Conservation (phyloP, 2,797 vertebrate species). For the Basileuterus tristriatus region DNA sequence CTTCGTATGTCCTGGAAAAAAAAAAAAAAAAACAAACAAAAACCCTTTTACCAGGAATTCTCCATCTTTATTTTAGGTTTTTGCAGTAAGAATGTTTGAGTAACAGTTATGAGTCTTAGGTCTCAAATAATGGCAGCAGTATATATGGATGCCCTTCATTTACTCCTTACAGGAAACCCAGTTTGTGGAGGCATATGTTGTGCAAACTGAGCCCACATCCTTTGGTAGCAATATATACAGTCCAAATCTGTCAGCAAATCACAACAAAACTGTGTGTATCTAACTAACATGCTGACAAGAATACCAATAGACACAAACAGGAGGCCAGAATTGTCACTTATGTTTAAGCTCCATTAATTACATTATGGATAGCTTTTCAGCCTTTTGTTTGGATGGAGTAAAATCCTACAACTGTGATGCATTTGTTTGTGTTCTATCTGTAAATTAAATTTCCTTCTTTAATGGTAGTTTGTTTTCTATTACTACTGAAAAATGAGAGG, state of each 20-base stretch:
- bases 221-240: slow-evolving; percentile 15
- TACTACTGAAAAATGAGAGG: not conserved
- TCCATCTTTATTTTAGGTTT: not conserved
- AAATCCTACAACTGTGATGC: not conserved
- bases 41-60: not conserved
- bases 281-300: slow-evolving; percentile 9
- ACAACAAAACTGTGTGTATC: slow-evolving; percentile 5
- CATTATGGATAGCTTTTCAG: not conserved
- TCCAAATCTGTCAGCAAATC: slow-evolving; percentile 56
- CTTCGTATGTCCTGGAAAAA: not conserved
- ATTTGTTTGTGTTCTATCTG: not conserved
- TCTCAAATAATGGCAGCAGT: not conserved
- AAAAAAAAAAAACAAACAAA: not conserved
- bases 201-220: slow-evolving; percentile 46
- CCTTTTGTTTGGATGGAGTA: not conserved
- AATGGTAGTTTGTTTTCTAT: not conserved
- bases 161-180: slow-evolving; percentile 22
- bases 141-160: slow-evolving; percentile 17
- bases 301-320: slow-evolving; percentile 1
- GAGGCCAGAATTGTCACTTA: slow-evolving; percentile 5
- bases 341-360: not conserved
- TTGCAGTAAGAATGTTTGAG: not conserved
- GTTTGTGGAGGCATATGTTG: slow-evolving; percentile 58
- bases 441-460: not conserved
- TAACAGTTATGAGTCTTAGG: not conserved